A percentile compares a stretch with the other conserved stretches of the same genome.
Conservation (phyloP, 2,888 invertebrate species). For the Cantharis nigra region DNA sequence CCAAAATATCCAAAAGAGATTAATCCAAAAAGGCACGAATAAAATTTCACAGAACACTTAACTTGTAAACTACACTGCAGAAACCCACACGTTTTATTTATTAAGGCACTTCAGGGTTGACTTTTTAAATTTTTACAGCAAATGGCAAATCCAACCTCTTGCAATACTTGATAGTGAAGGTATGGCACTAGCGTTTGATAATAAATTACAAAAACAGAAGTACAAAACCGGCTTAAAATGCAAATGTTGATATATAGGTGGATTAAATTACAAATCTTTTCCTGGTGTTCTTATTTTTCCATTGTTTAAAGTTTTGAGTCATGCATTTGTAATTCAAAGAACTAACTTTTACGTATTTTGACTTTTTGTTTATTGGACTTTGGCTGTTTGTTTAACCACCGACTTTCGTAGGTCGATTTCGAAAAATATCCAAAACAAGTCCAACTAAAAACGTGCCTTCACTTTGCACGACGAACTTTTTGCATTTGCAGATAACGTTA, state of each 20-base stretch:
- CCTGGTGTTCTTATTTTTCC: slow-evolving; percentile 3
- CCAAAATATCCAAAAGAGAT: neutral
- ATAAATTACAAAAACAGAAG: neutral
- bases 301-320: slow-evolving; percentile 15
- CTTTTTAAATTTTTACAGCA: neutral
- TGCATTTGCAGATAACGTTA: slow-evolving; percentile 22
- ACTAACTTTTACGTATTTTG: neutral
- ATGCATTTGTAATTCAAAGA: neutral
- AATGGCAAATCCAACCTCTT: neutral
- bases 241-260: neutral
- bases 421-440: slow-evolving; percentile 1
- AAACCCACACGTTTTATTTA: neutral
- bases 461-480: slow-evolving; percentile 26
- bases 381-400: neutral
- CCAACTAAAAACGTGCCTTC: slow-evolving; percentile 25
- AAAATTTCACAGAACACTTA: neutral
- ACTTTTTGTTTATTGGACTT: neutral
- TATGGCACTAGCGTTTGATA: neutral
- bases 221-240: neutral
- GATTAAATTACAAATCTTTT: slow-evolving; percentile 7
- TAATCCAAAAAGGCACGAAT: neutral
- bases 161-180: neutral
- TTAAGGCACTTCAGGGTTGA: neutral
- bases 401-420: too few relatives aligned
- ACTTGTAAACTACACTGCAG: neutral